Evolutionary conservation across 1,140 invertebrate species (phyloP).

Genomic region (Melanaphis sacchari): DNA sequence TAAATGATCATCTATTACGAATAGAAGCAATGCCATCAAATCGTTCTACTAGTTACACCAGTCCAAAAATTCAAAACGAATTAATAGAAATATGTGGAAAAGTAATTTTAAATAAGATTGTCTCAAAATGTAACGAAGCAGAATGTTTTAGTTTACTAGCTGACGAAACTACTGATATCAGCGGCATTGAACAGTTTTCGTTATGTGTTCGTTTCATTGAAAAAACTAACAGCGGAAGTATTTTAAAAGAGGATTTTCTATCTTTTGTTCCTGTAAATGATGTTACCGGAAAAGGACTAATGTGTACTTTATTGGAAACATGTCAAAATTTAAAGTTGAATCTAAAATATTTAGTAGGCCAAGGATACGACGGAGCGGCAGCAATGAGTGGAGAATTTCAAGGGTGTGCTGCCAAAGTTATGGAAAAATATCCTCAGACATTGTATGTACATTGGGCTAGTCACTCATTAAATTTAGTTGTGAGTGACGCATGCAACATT

Average conservation of each 20-base stretch:
- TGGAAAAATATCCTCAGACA: slow-evolving; percentile 18
- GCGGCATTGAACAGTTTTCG: slow-evolving; percentile 2
- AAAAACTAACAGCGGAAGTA: background rate
- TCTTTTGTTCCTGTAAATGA: slow-evolving; percentile 24
- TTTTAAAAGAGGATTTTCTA: slow-evolving; percentile 11
- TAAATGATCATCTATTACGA: background rate
- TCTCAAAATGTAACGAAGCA: background rate
- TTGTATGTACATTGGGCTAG: slow-evolving; percentile 6
- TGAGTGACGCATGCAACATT: background rate
- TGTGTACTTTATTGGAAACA: background rate
- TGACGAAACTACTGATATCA: slow-evolving; percentile 27
- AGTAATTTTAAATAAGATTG: slow-evolving; percentile 5
- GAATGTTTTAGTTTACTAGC: background rate
- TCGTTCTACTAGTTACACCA: background rate
- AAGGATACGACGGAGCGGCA: slow-evolving; percentile 25
- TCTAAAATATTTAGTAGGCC: background rate
- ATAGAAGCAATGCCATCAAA: background rate
- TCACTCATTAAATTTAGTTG: slow-evolving; percentile 9
- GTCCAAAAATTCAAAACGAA: slow-evolving; percentile 27
- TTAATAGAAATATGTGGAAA: background rate
- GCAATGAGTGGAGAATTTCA: slow-evolving; percentile 34
- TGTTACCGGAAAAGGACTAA: slow-evolving; percentile 9
- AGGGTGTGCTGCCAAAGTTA: slow-evolving; percentile 27
- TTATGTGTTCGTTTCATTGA: slow-evolving; percentile 1
- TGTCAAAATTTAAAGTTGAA: slow-evolving; percentile 23